phyloP scores from a whole-genome alignment of 1,140 invertebrate species.

The Mactra quadrangularis region DNA sequence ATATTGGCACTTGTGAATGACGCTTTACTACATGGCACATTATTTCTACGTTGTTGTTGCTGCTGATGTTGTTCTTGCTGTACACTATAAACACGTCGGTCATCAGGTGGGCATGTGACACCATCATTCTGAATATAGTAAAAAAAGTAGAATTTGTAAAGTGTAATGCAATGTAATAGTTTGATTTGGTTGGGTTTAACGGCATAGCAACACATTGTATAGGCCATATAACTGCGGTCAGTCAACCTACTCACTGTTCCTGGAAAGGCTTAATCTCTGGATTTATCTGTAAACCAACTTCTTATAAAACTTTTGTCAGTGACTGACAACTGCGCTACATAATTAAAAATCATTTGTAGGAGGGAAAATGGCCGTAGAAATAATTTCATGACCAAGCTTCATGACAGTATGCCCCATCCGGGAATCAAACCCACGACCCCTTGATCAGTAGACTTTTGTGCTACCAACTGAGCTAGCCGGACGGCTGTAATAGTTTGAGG shows the following conservation, averaged over 20 bases:
- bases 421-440: no score
- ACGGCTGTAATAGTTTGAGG: no score
- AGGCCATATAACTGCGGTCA: background rate
- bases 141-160: background rate
- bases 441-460: no score
- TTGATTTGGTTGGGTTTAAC: background rate
- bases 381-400: no score
- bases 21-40: slow-evolving; percentile 17
- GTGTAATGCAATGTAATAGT: background rate
- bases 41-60: slow-evolving; percentile 23
- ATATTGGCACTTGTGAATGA: background rate
- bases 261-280: background rate
- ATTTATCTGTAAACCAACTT: no score
- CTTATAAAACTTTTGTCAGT: no score
- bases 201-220: background rate
- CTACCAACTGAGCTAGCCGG: no score
- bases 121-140: slow-evolving; percentile 30
- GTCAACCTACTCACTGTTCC: background rate
- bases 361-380: no score
- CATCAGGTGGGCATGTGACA: slow-evolving; percentile 32
- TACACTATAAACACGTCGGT: slow-evolving; percentile 16
- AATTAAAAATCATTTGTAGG: no score
- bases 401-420: no score
- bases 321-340: no score
- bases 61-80: no score